Conservation (phyloP, 2,888 invertebrate genomes). For the Electrophaes corylata region DNA sequence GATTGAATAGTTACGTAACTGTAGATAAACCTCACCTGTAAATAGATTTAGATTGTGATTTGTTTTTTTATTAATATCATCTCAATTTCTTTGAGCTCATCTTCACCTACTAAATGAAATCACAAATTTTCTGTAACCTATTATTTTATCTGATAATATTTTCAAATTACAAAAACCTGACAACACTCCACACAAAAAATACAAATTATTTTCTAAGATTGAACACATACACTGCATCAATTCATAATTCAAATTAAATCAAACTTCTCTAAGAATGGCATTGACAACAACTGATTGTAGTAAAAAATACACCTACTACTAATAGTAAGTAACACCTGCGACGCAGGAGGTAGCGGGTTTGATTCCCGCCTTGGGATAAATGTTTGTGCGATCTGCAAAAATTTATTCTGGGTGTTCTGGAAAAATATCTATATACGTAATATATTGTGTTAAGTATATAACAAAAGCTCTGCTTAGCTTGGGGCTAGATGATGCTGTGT, state of each 20-base stretch:
- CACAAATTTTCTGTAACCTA: conserved; percentile 49
- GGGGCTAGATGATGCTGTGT: too few species aligned
- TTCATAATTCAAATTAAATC: conserved; percentile 14
- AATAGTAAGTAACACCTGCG: too few species aligned
- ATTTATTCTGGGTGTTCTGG: too few species aligned
- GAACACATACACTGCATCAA: conserved; percentile 60
- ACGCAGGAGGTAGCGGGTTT: too few species aligned
- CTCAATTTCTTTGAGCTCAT: too few species aligned
- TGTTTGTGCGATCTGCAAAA: too few species aligned
- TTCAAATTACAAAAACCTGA: conserved; percentile 64
- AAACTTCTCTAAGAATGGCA: neutral
- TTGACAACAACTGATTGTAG: neutral
- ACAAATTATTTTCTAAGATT: conserved; percentile 51
- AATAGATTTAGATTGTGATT: conserved; percentile 33
- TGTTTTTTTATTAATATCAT: conserved; percentile 20
- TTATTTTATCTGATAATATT: conserved; percentile 56
- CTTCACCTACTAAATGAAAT: conserved; percentile 37
- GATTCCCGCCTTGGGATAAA: too few species aligned
- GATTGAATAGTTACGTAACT: conserved; percentile 6
- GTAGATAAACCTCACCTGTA: conserved; percentile 31
- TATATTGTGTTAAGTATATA: too few species aligned
- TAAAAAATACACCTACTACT: neutral
- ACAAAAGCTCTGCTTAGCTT: too few species aligned
- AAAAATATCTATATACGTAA: too few species aligned
- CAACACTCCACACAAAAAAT: conserved; percentile 60